Base-by-base conservation (phyloP, 2,797 vertebrate genomes). In the Mormyrops boulengeri region DNA sequence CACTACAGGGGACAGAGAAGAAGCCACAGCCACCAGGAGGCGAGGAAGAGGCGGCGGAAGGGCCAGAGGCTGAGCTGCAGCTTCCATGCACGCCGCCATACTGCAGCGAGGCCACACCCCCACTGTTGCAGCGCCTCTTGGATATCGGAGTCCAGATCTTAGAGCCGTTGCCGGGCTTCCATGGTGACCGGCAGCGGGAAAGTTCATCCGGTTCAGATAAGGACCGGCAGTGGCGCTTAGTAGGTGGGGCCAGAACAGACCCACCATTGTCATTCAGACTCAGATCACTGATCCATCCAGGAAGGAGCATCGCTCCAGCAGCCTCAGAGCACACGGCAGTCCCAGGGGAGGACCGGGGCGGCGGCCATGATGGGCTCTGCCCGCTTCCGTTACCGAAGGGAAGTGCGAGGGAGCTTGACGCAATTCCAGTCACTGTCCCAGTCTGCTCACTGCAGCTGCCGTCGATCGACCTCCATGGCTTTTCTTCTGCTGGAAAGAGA, bases 111-210 rank as follows among this genome's bases (percentile, higher is more conserved):
- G 94, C 89, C 0, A 95, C 95, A 30, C 96, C 95, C 0, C 96
- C 95, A 0, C 96, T 96, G 88, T 95, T 95, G 90, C 96, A 96
- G 7, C 95, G 93, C 88, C 96, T 94, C 93, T 96, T 96, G 88
- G 95, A 95, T 90, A 96, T 93, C 0, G 94, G 95, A 91, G 96
- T 96, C 96, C 96, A 97, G 14, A 96, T 95, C 92, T 94, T 95
- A 73, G 96, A 96, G 90, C 90, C 89, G 0, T 95, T 92, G 0
- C 96, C 91, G 0, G 96, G 96, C 90, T 95, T 95, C 96, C 96
- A 96, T 0, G 94, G 96, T 0, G 96, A 96, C 0, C 93, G 88
- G 90, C 96, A 96, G 73, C 94, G 93, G 1, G 94, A 94, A 90
- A 96, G 93, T 93, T 96, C 96, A 19, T 96, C 95, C 0, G 95